A percentile compares a stretch with the other conserved stretches of the same genome.
Evolutionary conservation across 2,113 vertebrate species (phyloP).

Genomic region (Gobio gobio): DNA sequence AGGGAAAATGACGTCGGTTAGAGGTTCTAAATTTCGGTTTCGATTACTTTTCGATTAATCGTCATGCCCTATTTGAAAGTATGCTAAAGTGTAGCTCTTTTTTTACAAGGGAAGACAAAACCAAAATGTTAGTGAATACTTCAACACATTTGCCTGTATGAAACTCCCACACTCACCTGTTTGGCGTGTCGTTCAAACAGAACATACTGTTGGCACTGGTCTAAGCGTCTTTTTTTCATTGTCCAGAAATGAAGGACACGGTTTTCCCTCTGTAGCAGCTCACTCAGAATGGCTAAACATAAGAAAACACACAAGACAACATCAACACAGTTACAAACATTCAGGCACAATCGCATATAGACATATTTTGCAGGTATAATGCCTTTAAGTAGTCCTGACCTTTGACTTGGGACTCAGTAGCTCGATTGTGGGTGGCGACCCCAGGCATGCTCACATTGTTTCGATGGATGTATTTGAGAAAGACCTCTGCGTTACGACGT

Average conservation of each 20-base stretch:
- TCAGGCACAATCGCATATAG: conserved; percentile 30
- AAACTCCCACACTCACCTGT: conserved; percentile 80
- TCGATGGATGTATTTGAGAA: conserved; percentile 98
- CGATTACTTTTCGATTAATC: too few species aligned
- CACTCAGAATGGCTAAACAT: conserved; percentile 89
- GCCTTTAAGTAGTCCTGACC: conserved; percentile 70
- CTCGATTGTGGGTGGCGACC: conserved; percentile 90
- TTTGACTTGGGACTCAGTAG: conserved; percentile 97
- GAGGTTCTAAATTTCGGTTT: too few species aligned
- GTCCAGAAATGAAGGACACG: conserved; percentile 98
- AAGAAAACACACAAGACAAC: conserved; percentile 16
- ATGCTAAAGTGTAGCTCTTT: not conserved
- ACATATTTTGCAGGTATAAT: not conserved
- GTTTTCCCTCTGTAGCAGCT: conserved; percentile 95
- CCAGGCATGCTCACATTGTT: conserved; percentile 98
- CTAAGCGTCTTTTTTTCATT: conserved; percentile 91
- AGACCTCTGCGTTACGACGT: conserved; percentile 93
- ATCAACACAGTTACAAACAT: conserved; percentile 45
- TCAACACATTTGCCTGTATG: not conserved
- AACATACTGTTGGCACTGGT: conserved; percentile 97
- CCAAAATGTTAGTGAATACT: not conserved
- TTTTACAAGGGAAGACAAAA: not conserved
- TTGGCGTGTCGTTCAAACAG: conserved; percentile 97
- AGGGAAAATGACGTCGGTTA: too few species aligned
- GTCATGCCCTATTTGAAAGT: not conserved